Evolutionary conservation across 2,113 vertebrate species (phyloP).

Genomic region (Electrona antarctica): DNA sequence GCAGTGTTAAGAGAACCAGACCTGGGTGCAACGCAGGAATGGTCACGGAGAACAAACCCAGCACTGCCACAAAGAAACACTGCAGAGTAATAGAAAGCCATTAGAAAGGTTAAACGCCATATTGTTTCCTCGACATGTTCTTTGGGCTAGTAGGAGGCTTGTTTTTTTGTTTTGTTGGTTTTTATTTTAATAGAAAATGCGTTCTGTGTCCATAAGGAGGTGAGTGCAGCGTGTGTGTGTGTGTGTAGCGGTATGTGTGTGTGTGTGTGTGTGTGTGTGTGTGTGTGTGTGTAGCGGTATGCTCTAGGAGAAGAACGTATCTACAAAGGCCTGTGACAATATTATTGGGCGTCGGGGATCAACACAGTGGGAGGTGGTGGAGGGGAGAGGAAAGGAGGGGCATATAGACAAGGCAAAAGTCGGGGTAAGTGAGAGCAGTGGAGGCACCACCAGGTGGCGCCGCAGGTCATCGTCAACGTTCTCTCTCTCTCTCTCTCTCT

Average conservation of each 20-base stretch:
- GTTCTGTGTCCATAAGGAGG: constrained; percentile 56
- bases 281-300: constrained; percentile 47
- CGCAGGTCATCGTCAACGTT: no score
- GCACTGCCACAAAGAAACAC: constrained; percentile 43
- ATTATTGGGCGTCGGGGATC: constrained; percentile 59
- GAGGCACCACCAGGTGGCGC: constrained; percentile 43
- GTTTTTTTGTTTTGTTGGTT: not conserved
- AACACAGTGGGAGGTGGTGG: constrained; percentile 78
- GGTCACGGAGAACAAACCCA: constrained; percentile 42
- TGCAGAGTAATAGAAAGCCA: constrained; percentile 44
- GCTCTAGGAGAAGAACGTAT: constrained; percentile 61
- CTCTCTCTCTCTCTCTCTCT: no score
- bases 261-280: no score
- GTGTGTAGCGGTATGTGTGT: no score
- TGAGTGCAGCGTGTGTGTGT: constrained; percentile 63
- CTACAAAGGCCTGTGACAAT: constrained; percentile 34
- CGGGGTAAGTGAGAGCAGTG: constrained; percentile 53
- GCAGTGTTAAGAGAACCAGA: constrained; percentile 45
- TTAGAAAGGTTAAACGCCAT: constrained; percentile 51
- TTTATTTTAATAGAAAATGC: constrained; percentile 62
- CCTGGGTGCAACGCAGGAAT: constrained; percentile 45
- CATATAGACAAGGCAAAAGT: constrained; percentile 75
- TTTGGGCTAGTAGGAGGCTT: constrained; percentile 61
- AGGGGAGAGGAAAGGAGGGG: constrained; percentile 53
- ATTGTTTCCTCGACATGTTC: constrained; percentile 58